Evolutionary conservation across 1,140 invertebrate species (phyloP).

Genomic region (Papilio polyxenes): DNA sequence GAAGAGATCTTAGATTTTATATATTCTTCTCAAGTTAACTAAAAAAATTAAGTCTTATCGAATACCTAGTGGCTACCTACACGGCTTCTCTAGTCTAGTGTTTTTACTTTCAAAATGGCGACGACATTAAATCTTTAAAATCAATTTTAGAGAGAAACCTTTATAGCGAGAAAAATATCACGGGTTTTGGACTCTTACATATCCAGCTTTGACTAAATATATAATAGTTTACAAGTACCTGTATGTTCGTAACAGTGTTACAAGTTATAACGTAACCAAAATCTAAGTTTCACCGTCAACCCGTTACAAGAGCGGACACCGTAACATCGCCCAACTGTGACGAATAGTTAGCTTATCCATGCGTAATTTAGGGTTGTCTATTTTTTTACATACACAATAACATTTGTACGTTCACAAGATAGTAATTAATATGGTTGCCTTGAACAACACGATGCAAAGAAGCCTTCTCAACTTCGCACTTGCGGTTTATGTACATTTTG

Average conservation of each 20-base stretch:
- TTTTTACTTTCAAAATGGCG: not conserved
- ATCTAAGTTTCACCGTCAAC: not conserved
- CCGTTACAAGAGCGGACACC: not conserved
- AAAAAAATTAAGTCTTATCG: not conserved
- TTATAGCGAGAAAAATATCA: no score
- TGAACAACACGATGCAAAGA: not conserved
- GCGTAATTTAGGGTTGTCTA: conserved; percentile 16
- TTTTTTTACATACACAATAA: not conserved
- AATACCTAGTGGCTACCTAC: not conserved
- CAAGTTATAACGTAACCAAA: not conserved
- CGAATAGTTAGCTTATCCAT: not conserved
- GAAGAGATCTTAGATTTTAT: not conserved
- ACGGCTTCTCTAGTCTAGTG: not conserved
- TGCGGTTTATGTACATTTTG: not conserved
- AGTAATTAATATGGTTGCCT: not conserved
- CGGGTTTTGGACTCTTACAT: no score
- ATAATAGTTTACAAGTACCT: not conserved
- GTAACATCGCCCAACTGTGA: conserved; percentile 7
- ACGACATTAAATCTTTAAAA: not conserved
- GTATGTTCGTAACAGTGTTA: not conserved
- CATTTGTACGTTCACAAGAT: not conserved
- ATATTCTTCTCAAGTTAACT: no score
- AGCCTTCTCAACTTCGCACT: not conserved
- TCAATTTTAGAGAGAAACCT: no score
- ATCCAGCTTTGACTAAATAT: no score